Percentiles rank a stretch among this genome's conserved stretches.
phyloP scores from a whole-genome alignment of 2,797 vertebrate species.

The Chlorospingus semifuscus region DNA sequence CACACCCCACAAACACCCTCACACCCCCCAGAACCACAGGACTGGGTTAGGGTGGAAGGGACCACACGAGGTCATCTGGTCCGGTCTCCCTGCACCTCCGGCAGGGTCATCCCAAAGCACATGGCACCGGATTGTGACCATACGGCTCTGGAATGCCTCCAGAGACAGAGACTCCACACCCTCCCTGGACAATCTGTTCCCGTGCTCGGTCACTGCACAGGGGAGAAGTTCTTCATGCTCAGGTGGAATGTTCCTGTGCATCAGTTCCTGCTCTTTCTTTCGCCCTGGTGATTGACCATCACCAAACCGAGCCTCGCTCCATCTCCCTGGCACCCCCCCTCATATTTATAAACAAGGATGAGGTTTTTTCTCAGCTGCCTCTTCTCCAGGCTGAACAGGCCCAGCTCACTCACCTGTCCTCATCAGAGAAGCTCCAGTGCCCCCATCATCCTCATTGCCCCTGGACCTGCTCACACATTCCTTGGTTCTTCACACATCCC shows the following conservation, averaged over 20 bases:
- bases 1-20: too few relatives aligned
- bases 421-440: not conserved
- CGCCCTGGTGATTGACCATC: not conserved
- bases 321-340: too few relatives aligned
- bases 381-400: not conserved
- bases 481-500: not conserved
- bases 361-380: not conserved
- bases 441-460: not conserved
- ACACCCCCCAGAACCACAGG: not conserved
- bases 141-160: not conserved
- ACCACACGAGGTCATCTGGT: not conserved
- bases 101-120: not conserved
- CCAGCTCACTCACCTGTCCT: too few relatives aligned
- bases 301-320: rapidly evolving
- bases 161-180: not conserved
- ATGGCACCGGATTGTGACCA: not conserved
- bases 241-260: not conserved
- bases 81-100: not conserved
- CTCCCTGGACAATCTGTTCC: not conserved
- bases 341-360: not conserved
- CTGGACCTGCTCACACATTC: not conserved
- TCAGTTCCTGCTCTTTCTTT: not conserved
- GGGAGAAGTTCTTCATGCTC: not conserved
- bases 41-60: not conserved
- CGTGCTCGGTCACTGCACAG: not conserved